Evolutionary conservation across 2,113 vertebrate species (phyloP), one percentile per base, ranked within the genome.

Genomic region (Phyllopteryx taeniolatus): DNA sequence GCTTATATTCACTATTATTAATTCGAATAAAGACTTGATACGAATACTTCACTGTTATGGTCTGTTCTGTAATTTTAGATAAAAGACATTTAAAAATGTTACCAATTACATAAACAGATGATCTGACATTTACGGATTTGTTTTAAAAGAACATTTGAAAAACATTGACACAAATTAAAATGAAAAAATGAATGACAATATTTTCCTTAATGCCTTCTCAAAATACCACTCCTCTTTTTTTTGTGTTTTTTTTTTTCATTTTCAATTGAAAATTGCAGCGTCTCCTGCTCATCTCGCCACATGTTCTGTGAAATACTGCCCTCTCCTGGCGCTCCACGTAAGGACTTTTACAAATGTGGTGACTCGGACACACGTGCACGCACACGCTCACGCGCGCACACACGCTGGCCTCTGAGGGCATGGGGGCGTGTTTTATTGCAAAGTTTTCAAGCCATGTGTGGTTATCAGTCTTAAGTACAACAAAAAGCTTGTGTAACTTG

Each of bases 301-400:
- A 93, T 95, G 92, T 90, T 95, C 93, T 96, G 94, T 91, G 93
- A 94, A 93, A 96, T 95, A 94, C 95, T 96, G 95, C 96, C 96
- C 98, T 98, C 96, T 98, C 92, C 94, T 86, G 96, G 92, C 53
- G 4, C 67, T 47, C 72, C 27, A n/a, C 57, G 63, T 44, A 10
- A 80, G 43, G 20, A 8, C 8, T 67, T 60, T 43, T 35, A 27
- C 54, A 49, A 20, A 31, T 12, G n/a, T 42, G 56, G 72, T 47
- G 31, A 62, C 31, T 75, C 63, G 70, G 49, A 2, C 31, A 17
- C 14, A 17, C 14, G 33, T 2, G 1, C 57, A 33, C 5, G 12
- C 13, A 35, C 59, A 19, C 49, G 5, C 13, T 8, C 47, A 9
- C 47, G 47, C 47, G 13, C 14, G 5, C 27, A 33, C 22, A 11